phyloP scores from a whole-genome alignment of 2,888 invertebrate species.

The Girardia tigrina region DNA sequence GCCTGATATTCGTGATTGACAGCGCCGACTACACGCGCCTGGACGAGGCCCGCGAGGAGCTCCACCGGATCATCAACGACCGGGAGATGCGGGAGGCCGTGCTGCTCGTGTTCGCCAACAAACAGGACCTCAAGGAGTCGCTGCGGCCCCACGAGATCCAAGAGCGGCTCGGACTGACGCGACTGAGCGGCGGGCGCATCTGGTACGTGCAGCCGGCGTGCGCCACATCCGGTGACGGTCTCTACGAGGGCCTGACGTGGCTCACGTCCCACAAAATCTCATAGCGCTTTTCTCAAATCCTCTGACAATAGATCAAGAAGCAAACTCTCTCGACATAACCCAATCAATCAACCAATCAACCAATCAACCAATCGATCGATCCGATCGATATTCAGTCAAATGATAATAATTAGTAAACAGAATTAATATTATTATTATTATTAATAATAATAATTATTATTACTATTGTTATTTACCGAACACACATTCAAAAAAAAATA shows the following conservation, averaged over 20 bases:
- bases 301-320: no score
- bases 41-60: conserved; percentile 90
- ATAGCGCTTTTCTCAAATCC: no score
- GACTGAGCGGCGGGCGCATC: conserved; percentile 70
- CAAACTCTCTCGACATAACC: no score
- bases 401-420: no score
- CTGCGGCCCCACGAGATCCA: conserved; percentile 99
- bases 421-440: no score
- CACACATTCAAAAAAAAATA: no score
- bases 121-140: conserved; percentile 91
- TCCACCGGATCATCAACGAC: conserved; percentile 96
- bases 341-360: no score
- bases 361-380: no score
- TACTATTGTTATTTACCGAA: no score
- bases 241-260: conserved; percentile 97
- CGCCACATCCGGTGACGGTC: conserved; percentile 87
- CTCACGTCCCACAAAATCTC: conserved; percentile 61
- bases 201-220: conserved; percentile 98
- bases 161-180: conserved; percentile 89
- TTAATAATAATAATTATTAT: no score
- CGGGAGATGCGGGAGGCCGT: conserved; percentile 98
- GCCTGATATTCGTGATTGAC: conserved; percentile 98
- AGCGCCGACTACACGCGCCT: conserved; percentile 96
- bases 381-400: no score
- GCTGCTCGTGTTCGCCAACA: conserved; percentile 97